Base-by-base conservation (phyloP, 2,888 invertebrate genomes). In the Idaea dimidiata region DNA sequence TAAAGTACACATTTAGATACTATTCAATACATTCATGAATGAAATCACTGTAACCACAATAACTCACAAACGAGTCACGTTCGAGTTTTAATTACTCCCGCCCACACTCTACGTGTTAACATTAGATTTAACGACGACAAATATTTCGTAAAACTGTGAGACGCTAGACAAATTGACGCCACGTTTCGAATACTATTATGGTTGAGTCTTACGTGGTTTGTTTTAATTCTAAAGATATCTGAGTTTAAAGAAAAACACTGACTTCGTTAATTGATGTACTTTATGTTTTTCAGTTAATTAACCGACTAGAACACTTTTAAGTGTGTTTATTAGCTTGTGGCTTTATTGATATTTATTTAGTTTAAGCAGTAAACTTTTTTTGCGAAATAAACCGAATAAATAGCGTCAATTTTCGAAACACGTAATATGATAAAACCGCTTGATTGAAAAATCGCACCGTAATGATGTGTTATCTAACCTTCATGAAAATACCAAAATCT, bases 91-190 rank as follows among this genome's bases (percentile, higher is more conserved):
- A 70, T 70, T 72, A 66, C 65, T 57, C 63, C 43, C 58, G 63
- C 61, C 66, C 61, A 64, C 67, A 65, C 64, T 77, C 74, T 76
- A 68, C 76, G 65, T 79, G 81, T 80, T 75, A 78, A 75, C 80
- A 80, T 84, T 81, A 81, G 78, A 68, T 79, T 72, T 80, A 84
- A 84, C 79, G 80, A 73, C 78, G 81, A 75, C 74, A 79, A 79
- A 83, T 82, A 82, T 80, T 84, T 81, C 77, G 77, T 76, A 61
- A 66, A 66, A 71, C 69, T 60, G 66, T 59, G 64, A 63, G 72
- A 69, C 67, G 71, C 72, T 60, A 69, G 75, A 76, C 73, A 72
- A 74, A 73, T 75, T 65, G 71, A 65, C 69, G 71, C 72, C 70
- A 67, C 68, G 61, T 67, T 67, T 64, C n/a, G 56, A 14, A 24